Percentiles rank a stretch among this genome's conserved stretches.
Evolutionary conservation across 2,888 invertebrate genomes (phyloP).

Genomic region (Bursaphelenchus okinawaensis): DNA sequence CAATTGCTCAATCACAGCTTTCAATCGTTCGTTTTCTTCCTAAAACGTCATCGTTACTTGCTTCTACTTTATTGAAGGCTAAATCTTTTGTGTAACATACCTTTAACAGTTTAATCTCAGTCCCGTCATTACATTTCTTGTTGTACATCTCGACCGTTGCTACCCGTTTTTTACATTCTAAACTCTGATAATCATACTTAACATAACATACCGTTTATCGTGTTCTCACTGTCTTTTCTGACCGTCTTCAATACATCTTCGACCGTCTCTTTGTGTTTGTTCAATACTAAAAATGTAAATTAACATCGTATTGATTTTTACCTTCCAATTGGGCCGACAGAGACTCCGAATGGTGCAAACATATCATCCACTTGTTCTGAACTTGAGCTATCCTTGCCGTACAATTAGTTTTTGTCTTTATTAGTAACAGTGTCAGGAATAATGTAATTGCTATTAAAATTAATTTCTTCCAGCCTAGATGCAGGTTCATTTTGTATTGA

Average conservation of each 20-base stretch:
- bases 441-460: neutral
- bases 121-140: neutral
- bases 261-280: constrained; percentile 18
- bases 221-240: neutral
- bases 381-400: neutral
- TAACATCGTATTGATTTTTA: neutral
- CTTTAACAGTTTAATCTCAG: neutral
- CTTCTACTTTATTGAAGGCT: too few relatives aligned
- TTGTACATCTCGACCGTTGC: neutral
- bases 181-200: neutral
- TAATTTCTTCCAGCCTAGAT: neutral
- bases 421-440: neutral
- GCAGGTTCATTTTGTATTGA: neutral
- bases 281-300: constrained; percentile 15
- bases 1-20: constrained; percentile 5
- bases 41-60: neutral
- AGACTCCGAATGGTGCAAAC: constrained; percentile 9
- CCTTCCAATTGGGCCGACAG: constrained; percentile 16
- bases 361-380: neutral
- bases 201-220: neutral
- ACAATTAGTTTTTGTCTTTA: neutral
- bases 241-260: constrained; percentile 3
- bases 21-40: neutral
- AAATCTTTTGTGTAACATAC: too few relatives aligned
- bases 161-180: neutral